These are phyloP conservation scores for Willisornis vidua DNA, from an alignment of 2,113 vertebrate genomes.

Conservation along the genomic window DNA sequence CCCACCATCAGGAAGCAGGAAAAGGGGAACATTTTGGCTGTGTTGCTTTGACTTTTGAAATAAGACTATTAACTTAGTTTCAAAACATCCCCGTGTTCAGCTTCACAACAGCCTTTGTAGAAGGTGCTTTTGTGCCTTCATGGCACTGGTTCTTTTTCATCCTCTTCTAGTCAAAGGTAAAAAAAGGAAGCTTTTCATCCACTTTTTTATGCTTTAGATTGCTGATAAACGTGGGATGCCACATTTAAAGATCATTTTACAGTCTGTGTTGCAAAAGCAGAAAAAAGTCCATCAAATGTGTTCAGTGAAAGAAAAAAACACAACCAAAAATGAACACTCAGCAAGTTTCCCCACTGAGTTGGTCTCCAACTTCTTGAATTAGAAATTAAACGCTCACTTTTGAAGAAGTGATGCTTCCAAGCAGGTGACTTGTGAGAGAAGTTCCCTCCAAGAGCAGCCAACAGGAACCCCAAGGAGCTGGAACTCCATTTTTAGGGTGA, in stretches of 20 bases:
- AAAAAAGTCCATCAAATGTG: background rate
- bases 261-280: background rate
- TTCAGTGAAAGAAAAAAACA: background rate
- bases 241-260: background rate
- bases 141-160: background rate
- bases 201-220: background rate
- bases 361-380: background rate
- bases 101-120: background rate
- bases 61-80: background rate
- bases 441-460: background rate
- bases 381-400: background rate
- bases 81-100: background rate
- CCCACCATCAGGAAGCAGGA: background rate
- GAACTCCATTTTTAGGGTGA: background rate
- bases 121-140: background rate
- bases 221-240: background rate
- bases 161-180: background rate
- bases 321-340: accelerated
- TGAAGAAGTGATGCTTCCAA: background rate
- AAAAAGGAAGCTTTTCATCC: background rate
- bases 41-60: background rate
- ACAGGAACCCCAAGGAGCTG: background rate
- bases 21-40: background rate
- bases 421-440: background rate
- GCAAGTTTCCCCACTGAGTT: background rate